phyloP scores from a whole-genome alignment of 2,888 invertebrate species.

The Hydrotaea diabolus region DNA sequence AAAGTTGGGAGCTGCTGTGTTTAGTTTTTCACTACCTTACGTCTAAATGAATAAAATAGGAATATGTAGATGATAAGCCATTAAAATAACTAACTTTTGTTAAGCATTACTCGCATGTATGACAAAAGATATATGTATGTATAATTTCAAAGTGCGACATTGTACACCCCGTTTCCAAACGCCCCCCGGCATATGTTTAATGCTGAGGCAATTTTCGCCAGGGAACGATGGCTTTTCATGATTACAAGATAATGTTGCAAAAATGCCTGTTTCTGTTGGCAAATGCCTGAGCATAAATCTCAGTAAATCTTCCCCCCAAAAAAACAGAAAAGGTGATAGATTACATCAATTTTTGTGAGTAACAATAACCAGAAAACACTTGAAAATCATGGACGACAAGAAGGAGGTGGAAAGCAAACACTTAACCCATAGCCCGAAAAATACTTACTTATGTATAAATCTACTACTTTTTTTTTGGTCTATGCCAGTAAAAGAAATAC shows the following conservation, averaged over 20 bases:
- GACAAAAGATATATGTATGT: no score
- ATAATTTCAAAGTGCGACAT: no score
- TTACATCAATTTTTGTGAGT: constrained; percentile 7
- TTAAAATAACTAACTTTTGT: no score
- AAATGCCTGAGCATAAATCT: constrained; percentile 22
- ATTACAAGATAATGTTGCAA: neutral
- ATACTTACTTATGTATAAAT: constrained; percentile 15
- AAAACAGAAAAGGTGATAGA: constrained; percentile 18
- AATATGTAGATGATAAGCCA: no score
- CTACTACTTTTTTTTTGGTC: no score
- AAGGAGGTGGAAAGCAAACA: neutral
- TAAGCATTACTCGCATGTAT: no score
- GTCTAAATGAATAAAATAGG: no score
- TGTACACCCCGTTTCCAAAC: no score
- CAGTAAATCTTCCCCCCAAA: neutral
- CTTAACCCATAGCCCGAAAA: neutral
- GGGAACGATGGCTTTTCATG: neutral
- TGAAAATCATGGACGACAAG: neutral
- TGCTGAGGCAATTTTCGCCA: no score
- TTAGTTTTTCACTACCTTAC: no score
- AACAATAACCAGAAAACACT: neutral
- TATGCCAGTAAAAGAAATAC: neutral
- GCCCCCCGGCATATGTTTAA: no score
- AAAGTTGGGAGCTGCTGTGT: no score
- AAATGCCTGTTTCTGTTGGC: neutral